Conservation (phyloP, 2,797 vertebrate genomes). For the Nannoperca obscura region DNA sequence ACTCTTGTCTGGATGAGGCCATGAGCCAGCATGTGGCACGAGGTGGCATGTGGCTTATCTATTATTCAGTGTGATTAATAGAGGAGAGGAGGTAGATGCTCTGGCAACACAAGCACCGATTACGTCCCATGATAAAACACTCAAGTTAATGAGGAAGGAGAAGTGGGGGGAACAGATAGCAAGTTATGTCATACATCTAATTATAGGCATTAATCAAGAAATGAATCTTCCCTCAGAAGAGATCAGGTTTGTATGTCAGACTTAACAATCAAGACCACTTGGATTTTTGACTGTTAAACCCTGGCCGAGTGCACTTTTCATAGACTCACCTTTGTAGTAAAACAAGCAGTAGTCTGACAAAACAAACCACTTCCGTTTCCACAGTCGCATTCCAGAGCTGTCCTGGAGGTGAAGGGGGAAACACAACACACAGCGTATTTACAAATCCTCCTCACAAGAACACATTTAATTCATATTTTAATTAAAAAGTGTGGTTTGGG, state of each 20-base stretch:
- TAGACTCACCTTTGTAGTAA: slow-evolving; percentile 97
- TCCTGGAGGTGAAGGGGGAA: slow-evolving; percentile 87
- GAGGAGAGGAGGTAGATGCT: slow-evolving; percentile 49
- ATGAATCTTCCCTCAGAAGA: slow-evolving; percentile 18
- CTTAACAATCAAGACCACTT: slow-evolving; percentile 26
- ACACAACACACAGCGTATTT: slow-evolving; percentile 50
- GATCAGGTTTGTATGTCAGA: slow-evolving; percentile 17
- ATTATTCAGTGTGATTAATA: slow-evolving; percentile 77
- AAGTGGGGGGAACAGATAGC: slow-evolving; percentile 32
- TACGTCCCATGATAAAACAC: slow-evolving; percentile 62
- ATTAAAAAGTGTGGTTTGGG: slow-evolving; percentile 49
- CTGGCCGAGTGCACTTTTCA: slow-evolving; percentile 34
- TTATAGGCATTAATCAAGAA: slow-evolving; percentile 47
- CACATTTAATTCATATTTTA: slow-evolving; percentile 45
- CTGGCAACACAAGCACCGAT: slow-evolving; percentile 62
- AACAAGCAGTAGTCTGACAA: slow-evolving; percentile 98
- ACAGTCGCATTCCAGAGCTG: slow-evolving; percentile 98
- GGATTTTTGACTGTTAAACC: slow-evolving; percentile 17
- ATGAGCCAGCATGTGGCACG: slow-evolving; percentile 56
- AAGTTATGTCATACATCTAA: slow-evolving; percentile 36
- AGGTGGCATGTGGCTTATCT: slow-evolving; percentile 68
- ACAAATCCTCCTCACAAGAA: slow-evolving; percentile 38
- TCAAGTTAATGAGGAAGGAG: slow-evolving; percentile 56
- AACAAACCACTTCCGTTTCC: slow-evolving; percentile 99
- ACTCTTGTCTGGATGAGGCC: slow-evolving; percentile 54